Evolutionary conservation across 2,888 invertebrate species (phyloP).

Genomic region (Pachymerium ferrugineum): DNA sequence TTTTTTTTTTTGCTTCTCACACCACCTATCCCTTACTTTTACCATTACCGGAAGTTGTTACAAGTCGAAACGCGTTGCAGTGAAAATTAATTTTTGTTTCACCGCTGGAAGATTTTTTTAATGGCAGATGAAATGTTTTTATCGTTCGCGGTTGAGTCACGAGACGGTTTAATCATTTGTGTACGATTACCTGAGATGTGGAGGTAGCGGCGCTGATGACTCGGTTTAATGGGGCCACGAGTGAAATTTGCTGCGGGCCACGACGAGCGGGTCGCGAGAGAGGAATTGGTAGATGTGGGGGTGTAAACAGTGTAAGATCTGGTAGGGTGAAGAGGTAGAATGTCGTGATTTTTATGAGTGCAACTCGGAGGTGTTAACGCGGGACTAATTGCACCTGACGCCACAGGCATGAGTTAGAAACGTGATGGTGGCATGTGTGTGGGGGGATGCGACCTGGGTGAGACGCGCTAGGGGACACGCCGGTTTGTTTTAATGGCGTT

Average conservation of each 20-base stretch:
- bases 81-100: slow-evolving; percentile 9
- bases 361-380: background rate
- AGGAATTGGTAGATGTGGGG: background rate
- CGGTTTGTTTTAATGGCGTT: background rate
- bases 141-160: too few species aligned
- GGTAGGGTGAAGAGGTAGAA: too few species aligned
- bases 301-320: background rate
- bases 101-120: background rate
- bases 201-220: background rate
- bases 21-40: too few species aligned
- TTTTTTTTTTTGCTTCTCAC: too few species aligned
- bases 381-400: slow-evolving; percentile 2
- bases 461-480: too few species aligned
- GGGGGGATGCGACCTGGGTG: background rate
- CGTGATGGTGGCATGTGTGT: too few species aligned
- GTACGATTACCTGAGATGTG: background rate
- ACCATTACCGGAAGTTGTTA: too few species aligned
- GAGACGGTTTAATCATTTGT: too few species aligned
- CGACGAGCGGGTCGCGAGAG: background rate
- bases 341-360: background rate
- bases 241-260: slow-evolving; percentile 1
- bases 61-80: background rate
- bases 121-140: background rate
- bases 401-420: background rate
- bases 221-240: slow-evolving; percentile 1